Percentiles rank a stretch among this genome's conserved stretches.
Conservation (phyloP, 2,113 vertebrate genomes). For the Chrysemys picta region DNA sequence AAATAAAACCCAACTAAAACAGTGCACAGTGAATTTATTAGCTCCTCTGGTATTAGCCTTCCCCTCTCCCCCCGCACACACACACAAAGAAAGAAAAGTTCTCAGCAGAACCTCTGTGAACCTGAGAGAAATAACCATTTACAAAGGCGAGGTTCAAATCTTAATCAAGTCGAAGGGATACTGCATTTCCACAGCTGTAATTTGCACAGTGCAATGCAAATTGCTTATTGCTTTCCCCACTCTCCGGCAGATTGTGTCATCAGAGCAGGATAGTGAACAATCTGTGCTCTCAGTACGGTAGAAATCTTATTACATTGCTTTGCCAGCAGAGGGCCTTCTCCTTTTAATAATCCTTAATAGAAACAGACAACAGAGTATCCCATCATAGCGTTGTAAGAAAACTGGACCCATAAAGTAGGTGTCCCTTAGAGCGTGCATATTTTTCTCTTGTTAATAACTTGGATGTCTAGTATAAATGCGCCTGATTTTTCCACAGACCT, state of each 20-base stretch:
- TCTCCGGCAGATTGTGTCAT: rapidly evolving
- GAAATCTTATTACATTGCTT: background rate
- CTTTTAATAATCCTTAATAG: background rate
- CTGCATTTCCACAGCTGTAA: background rate
- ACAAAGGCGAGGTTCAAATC: background rate
- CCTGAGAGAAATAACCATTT: background rate
- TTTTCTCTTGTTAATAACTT: background rate
- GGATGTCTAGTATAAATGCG: background rate
- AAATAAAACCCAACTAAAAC: background rate
- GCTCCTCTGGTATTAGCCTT: background rate
- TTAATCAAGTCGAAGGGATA: rapidly evolving
- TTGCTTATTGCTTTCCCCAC: rapidly evolving
- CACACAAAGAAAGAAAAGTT: background rate
- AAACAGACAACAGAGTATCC: background rate
- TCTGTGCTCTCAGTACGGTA: rapidly evolving
- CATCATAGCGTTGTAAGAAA: rapidly evolving
- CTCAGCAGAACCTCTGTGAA: slow-evolving; percentile 10
- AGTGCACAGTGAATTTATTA: rapidly evolving
- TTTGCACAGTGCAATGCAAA: rapidly evolving
- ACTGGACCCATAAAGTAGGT: background rate
- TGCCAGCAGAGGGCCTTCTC: background rate
- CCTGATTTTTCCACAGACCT: background rate
- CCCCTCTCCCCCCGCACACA: background rate
- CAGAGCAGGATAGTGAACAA: background rate
- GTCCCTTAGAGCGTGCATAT: background rate